Conservation (phyloP, 2,113 vertebrate species). For the Ailurus styani region DNA sequence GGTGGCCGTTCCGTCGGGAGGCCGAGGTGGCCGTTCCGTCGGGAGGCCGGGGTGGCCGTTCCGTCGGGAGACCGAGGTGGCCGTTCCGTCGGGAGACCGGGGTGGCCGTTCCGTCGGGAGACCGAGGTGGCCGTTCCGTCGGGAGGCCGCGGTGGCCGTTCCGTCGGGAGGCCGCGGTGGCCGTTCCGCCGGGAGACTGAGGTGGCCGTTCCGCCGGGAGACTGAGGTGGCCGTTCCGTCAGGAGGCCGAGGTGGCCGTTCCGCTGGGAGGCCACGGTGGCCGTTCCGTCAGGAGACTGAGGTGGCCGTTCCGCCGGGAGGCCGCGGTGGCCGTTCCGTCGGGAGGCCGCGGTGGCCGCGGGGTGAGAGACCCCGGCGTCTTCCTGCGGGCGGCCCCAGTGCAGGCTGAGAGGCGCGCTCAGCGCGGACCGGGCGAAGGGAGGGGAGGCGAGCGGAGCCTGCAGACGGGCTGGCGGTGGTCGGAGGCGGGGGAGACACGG, state of each 20-base stretch:
- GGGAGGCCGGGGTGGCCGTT: not conserved
- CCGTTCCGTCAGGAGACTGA: not conserved
- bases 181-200: not conserved
- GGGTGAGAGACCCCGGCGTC: not conserved
- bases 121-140: too few relatives aligned
- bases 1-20: not conserved
- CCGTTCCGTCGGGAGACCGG: not conserved
- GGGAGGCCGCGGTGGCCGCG: not conserved
- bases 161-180: not conserved
- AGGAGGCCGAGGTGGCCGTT: not conserved
- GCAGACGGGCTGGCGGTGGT: too few relatives aligned
- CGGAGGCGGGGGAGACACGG: too few relatives aligned
- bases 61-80: not conserved
- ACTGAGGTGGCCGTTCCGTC: not conserved
- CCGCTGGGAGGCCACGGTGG: not conserved
- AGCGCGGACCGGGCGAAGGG: too few relatives aligned
- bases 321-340: not conserved
- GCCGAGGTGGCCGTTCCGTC: not conserved
- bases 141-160: too few relatives aligned
- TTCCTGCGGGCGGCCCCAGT: too few relatives aligned
- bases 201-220: not conserved
- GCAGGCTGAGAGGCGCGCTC: too few relatives aligned
- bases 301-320: not conserved
- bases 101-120: not conserved
- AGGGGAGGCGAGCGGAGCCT: not conserved